Base-by-base conservation (phyloP, 2,888 invertebrate genomes). In the Trichopoda pennipes region DNA sequence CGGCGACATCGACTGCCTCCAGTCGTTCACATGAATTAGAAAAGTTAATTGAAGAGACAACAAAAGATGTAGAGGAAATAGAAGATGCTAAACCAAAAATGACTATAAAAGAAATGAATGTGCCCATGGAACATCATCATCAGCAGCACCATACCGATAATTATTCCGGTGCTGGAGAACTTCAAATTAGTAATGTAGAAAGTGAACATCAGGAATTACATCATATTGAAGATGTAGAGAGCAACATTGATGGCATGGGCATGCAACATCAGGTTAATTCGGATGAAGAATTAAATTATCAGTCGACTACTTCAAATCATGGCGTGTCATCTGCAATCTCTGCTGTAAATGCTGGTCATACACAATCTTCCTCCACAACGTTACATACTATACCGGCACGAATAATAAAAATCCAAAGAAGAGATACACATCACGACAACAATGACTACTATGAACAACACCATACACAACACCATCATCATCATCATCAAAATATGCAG, bases 11-110 rank as follows among this genome's bases (percentile, higher is more conserved):
- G 3, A 74, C 77, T 0, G 82, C 86, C 3, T 86, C 86, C 6
- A 88, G 86, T 49, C 86, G 91, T 14, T 87, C 91, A 2, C 88
- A 88, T 19, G 91, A 91, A 72, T 80, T 90, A 47, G 91, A 90
- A 66, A 90, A 91, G 78, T 85, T 90, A 0, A 91, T 90, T 14
- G 91, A 90, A 69, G 91, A 90, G 80, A 91, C 90, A 55, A 90
- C 90, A 74, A 90, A 90, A 87, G 91, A 91, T 80, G 89, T 91
- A n/a, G 91, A 90, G 10, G 90, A 91, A 78, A 86, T 89, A 8
- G 90, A 90, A 38, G 90, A 90, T 6, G 84, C 87, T 7, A 90
- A 91, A 75, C 87, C 89, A 58, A 90, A 90, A 79, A 84, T 90
- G 44, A 83, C 60, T 12, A 83, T 86, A 12, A 89, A 90, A 38